Evolutionary conservation across 1,140 invertebrate species (phyloP), one percentile per base, ranked within the genome.

Genomic region (Drosophila lowei): DNA sequence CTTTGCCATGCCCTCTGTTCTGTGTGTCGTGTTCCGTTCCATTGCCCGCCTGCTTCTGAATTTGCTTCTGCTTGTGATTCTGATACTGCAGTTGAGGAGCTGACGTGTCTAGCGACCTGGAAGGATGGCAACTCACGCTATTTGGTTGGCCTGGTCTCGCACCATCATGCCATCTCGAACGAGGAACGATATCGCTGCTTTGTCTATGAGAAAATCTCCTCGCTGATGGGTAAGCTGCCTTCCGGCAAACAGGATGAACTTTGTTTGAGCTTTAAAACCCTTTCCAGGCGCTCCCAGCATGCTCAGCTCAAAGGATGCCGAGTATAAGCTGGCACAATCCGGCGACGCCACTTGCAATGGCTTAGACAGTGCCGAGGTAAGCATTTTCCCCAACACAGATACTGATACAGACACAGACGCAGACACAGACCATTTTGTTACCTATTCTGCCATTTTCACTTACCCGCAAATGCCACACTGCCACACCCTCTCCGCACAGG

Each of bases 151-250:
- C 95, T 94, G 80, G 92, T 95, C 54, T 93, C 94, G 13, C 93
- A 94, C 92, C 95, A 95, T 89, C 96, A 97, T 92, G 96, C 96
- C 42, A 96, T 96, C 60, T 96, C 95, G 72, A 97, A 97, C 92
- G 97, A 98, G 91, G 97, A 98, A 91, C 94, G 96, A 59, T 98
- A 97, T 92, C 93, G 97, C 66, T 98, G 97, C 93, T 98, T 98
- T 92, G 96, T 98, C 38, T 97, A 96, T 92, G 96, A 97, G 92
- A 95, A 96, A 92, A 95, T 90, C 53, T 91, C 89, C 48, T 75
- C 90, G 43, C 59, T 91, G 73, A 90, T 91, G 81, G 90, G 90
- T 91, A 85, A 77, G 81, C 64, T 21, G 75, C 64, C 68, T 64
- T 62, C 48, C 21, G 54, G 65, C 58, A 71, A 80, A 72, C 66